Evolutionary conservation across 1,140 invertebrate genomes (phyloP), one percentile per base, ranked within the genome.

Genomic region (Heliconius congener): DNA sequence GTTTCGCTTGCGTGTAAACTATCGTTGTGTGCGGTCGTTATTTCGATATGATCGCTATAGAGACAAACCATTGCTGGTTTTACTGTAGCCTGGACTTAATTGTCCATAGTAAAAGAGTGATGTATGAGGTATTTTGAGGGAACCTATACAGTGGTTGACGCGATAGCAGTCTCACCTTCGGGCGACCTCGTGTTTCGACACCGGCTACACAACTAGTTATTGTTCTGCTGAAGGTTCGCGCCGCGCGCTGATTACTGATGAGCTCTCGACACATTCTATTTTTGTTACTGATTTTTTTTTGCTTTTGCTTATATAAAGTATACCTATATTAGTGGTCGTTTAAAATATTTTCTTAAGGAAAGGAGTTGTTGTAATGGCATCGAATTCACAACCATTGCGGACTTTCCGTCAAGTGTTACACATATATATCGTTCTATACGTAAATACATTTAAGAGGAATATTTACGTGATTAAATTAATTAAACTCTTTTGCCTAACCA

Each of bases 151-250:
- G 86, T 92, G 91, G 85, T 85, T 77, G 82, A 81, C 86, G 87
- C 87, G 88, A 88, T 90, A 91, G 90, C 87, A 8, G 50, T 92
- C 83, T 93, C 91, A 93, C 92, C 91, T 93, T 93, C 91, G 87
- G 81, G 84, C 90, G 92, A 93, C 92, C 92, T 93, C 92, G 90
- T 81, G 90, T 92, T 90, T 93, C 92, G 88, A 90, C 90, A 89
- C 85, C 84, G 86, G 81, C 83, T 87, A 84, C 85, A 87, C 89
- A 89, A 89, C 88, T 89, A 89, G 89, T 90, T 91, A 92, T 93
- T 93, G 92, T 92, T 91, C 86, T 82, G 81, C 85, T 84, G 90
- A 91, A 92, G 91, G 90, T 91, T 90, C 83, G 90, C 90, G 86
- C 73, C 84, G 89, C 85, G 89, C 88, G 87, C 82, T 82, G 91